Evolutionary conservation across 2,113 vertebrate genomes (phyloP).

Genomic region (Triplophysa rosa): DNA sequence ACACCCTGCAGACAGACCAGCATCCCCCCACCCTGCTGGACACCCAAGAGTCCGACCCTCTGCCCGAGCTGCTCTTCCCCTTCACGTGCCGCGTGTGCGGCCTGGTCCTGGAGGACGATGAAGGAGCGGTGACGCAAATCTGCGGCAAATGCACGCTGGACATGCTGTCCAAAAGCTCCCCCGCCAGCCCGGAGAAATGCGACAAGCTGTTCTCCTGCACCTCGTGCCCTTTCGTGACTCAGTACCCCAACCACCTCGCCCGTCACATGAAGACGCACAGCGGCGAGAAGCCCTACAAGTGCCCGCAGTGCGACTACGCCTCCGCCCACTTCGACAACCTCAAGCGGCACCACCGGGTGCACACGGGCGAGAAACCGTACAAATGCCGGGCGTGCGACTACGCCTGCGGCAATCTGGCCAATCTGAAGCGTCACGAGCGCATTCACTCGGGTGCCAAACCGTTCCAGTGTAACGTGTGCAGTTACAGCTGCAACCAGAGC

Average conservation of each 20-base stretch:
- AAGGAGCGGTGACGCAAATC: constrained; percentile 72
- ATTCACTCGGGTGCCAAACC: constrained; percentile 97
- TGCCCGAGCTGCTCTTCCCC: constrained; percentile 86
- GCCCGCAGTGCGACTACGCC: constrained; percentile 91
- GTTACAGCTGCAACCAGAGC: constrained; percentile 98
- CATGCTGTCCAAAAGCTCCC: constrained; percentile 66
- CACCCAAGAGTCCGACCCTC: constrained; percentile 62
- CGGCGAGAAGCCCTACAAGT: constrained; percentile 93
- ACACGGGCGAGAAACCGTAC: constrained; percentile 91
- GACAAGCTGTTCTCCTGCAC: constrained; percentile 89
- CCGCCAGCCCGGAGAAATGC: constrained; percentile 52
- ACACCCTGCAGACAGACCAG: constrained; percentile 59
- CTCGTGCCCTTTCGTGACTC: constrained; percentile 91
- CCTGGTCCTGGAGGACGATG: constrained; percentile 81
- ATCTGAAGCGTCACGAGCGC: constrained; percentile 93
- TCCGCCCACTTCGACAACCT: constrained; percentile 97
- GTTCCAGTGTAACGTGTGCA: constrained; percentile 92
- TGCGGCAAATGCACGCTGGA: constrained; percentile 84
- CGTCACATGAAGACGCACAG: constrained; percentile 99
- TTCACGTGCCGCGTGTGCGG: constrained; percentile 90
- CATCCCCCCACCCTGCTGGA: constrained; percentile 48
- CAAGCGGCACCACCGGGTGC: constrained; percentile 92
- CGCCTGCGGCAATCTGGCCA: constrained; percentile 95
- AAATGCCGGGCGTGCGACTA: constrained; percentile 90
- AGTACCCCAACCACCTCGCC: constrained; percentile 94